phyloP scores from a whole-genome alignment of 2,797 vertebrate species.

The Loriculus beryllinus region DNA sequence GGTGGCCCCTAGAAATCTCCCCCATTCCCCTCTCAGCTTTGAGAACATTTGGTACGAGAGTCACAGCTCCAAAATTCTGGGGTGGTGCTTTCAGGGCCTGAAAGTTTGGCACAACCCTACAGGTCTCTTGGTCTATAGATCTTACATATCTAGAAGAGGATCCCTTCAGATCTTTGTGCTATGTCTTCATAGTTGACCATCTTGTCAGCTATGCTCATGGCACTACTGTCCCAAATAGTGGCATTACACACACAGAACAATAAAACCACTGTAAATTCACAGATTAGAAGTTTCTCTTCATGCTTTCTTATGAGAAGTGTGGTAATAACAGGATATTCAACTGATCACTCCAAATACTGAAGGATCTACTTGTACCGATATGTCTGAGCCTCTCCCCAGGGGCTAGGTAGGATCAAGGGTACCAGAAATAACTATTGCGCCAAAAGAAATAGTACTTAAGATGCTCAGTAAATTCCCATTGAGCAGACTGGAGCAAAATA shows the following conservation, averaged over 20 bases:
- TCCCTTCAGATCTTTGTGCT: neutral
- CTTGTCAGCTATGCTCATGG: neutral
- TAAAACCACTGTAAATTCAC: neutral
- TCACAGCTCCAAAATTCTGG: neutral
- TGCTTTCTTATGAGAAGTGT: neutral
- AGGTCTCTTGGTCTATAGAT: neutral
- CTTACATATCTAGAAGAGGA: neutral
- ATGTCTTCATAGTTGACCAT: neutral
- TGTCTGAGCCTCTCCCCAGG: neutral
- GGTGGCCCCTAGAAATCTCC: neutral
- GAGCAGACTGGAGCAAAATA: neutral
- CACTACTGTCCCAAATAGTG: neutral
- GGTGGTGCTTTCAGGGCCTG: neutral
- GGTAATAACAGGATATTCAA: neutral
- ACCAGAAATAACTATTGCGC: neutral
- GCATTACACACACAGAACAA: neutral
- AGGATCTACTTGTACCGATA: neutral
- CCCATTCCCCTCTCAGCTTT: neutral
- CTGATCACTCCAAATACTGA: neutral
- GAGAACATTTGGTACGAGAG: neutral
- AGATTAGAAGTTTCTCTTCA: neutral
- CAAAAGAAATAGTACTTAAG: neutral
- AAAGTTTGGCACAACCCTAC: neutral
- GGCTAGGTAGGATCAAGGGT: neutral
- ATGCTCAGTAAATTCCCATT: neutral